Evolutionary conservation across 2,113 vertebrate genomes (phyloP), one percentile per base, ranked within the genome.

Genomic region (Callorhinus ursinus): DNA sequence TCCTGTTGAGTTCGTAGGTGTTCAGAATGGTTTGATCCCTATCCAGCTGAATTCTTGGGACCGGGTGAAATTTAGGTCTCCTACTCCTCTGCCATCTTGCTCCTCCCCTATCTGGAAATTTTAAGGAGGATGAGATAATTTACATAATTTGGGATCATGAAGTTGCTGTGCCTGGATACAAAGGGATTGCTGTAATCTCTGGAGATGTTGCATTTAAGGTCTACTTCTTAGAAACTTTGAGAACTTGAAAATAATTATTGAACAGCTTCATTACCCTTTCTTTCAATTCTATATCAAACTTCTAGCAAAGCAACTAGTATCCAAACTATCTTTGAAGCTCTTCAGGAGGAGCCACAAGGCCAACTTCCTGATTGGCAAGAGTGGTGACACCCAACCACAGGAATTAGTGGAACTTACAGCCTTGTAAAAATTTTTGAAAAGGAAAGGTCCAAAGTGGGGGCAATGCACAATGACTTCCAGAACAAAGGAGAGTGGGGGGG

Each of bases 381-480:
- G 72, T 46, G 53, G 26, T 92, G 83, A 72, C 28, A 21, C 42
- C 21, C 24, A 71, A 24, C 26, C 22, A 63, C 59, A 21, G 65
- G 39, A 94, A 76, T 31, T 51, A 89, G 59, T 87, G 72, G 14
- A 49, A 86, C 24, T 92, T 59, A 72, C 51, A 95, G 97, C 42
- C 83, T 80, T 84, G 84, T 63, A 92, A 84, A 94, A 85, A 39
- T 86, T 94, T 95, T 96, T 72, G 83, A 69, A 95, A 96, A 96
- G 83, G 33, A 65, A 86, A 95, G 71, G 79, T 89, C 95, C 79
- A 49, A 55, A 81, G 61, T 33, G 53, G 97, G 90, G 88, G 49
- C 65, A 94, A 87, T 46, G 7, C 94, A 97, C 69, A 36, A 8
- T 96, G 96, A 98, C 96, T 96, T 97, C 83, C 49, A 92, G 89